Evolutionary conservation across 1,140 invertebrate species (phyloP).

Genomic region (Chrysopa pallens): DNA sequence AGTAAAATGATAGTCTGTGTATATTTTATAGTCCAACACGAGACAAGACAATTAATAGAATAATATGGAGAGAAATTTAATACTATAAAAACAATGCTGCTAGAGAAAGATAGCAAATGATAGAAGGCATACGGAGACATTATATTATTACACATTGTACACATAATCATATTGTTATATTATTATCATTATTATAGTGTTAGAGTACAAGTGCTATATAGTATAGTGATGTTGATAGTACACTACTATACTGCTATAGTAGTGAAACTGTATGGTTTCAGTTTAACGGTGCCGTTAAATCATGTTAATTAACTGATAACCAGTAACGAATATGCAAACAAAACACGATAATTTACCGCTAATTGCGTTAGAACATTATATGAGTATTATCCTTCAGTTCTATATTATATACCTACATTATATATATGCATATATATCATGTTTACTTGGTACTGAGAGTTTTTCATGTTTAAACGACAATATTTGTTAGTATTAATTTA

Average conservation of each 20-base stretch:
- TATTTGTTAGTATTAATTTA: too few species aligned
- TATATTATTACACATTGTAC: not conserved
- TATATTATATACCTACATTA: not conserved
- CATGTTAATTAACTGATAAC: constrained; percentile 4
- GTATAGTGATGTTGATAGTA: not conserved
- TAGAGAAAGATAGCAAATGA: too few species aligned
- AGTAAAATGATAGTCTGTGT: too few species aligned
- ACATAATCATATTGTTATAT: not conserved
- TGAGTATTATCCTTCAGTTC: not conserved
- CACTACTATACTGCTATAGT: not conserved
- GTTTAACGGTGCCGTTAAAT: not conserved
- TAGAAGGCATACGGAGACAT: not conserved
- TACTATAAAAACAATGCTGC: too few species aligned
- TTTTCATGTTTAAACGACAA: too few species aligned
- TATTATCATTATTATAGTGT: not conserved
- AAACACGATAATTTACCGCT: constrained; percentile 4
- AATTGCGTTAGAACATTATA: constrained; percentile 2
- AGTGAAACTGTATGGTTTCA: not conserved
- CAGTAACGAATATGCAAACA: constrained; percentile 2
- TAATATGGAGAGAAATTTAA: too few species aligned
- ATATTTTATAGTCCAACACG: too few species aligned
- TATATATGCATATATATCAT: too few species aligned
- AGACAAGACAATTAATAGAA: too few species aligned
- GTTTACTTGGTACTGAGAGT: too few species aligned
- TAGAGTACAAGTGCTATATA: too few species aligned